phyloP scores from a whole-genome alignment of 1,140 invertebrate species.

The Mizuhopecten yessoensis region DNA sequence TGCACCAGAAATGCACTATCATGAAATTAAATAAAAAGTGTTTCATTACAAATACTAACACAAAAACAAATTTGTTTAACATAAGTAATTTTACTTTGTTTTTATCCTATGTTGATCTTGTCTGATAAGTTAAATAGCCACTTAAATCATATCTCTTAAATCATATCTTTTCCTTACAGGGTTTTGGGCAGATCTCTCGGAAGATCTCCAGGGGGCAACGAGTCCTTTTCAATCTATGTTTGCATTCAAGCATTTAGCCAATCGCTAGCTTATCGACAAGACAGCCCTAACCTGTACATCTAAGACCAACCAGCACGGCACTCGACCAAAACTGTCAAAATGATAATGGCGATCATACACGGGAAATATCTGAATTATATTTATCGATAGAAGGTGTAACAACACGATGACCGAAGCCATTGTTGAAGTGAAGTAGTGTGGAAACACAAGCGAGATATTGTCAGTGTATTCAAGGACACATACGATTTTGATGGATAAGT shows the following conservation, averaged over 20 bases:
- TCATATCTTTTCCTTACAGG: background rate
- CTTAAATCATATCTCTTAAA: no score
- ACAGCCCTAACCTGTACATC: background rate
- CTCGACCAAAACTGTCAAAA: background rate
- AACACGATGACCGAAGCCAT: background rate
- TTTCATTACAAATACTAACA: background rate
- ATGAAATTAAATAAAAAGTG: background rate
- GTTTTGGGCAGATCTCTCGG: background rate
- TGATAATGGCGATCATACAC: background rate
- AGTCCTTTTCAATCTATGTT: background rate
- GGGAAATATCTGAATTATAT: background rate
- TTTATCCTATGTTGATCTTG: background rate
- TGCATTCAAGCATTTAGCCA: background rate
- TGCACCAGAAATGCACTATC: no score
- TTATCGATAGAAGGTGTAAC: background rate
- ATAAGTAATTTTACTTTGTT: background rate
- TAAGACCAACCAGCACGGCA: background rate
- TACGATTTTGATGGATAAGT: background rate
- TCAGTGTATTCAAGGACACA: constrained; percentile 26
- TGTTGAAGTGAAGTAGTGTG: background rate
- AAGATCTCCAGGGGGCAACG: background rate
- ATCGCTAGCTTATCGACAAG: background rate
- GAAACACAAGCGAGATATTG: background rate
- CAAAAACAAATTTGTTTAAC: background rate
- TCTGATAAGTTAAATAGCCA: no score